These are phyloP conservation scores for Diarsia brunnea DNA, from an alignment of 2,888 invertebrate species.

Conservation along the genomic window DNA sequence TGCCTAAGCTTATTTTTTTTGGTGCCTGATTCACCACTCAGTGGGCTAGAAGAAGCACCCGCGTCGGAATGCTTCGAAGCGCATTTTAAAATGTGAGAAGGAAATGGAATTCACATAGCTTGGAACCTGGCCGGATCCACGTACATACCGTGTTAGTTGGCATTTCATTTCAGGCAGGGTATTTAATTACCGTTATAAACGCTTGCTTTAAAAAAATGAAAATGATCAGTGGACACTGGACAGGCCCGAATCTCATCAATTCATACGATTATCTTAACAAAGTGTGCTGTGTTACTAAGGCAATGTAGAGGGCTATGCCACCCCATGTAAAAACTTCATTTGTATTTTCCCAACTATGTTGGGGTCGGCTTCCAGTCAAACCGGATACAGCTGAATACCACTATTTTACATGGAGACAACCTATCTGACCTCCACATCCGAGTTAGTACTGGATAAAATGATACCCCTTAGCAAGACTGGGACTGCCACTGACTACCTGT, in stretches of 20 bases:
- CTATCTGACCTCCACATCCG: too few species aligned
- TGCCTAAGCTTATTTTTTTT: not conserved
- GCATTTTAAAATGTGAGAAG: not conserved
- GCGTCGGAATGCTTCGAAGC: not conserved
- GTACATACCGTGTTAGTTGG: not conserved
- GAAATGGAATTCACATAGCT: not conserved
- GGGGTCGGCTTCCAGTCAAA: too few species aligned
- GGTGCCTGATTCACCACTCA: not conserved
- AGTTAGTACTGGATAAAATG: too few species aligned
- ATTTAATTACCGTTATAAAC: not conserved
- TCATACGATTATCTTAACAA: not conserved
- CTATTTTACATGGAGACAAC: too few species aligned
- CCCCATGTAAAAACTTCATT: too few species aligned
- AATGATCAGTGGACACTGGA: not conserved
- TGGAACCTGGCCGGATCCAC: not conserved
- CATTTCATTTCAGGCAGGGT: not conserved
- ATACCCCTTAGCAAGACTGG: too few species aligned
- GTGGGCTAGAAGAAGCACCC: not conserved
- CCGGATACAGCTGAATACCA: too few species aligned
- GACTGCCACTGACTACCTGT: too few species aligned
- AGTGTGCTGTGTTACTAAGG: not conserved
- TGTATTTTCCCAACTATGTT: too few species aligned
- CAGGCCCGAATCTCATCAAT: not conserved
- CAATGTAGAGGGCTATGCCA: not conserved
- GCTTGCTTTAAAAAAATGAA: not conserved